Percentiles rank a stretch among this genome's conserved stretches.
Conservation (phyloP, 2,113 vertebrate species). For the Malurus alboscapulatus region DNA sequence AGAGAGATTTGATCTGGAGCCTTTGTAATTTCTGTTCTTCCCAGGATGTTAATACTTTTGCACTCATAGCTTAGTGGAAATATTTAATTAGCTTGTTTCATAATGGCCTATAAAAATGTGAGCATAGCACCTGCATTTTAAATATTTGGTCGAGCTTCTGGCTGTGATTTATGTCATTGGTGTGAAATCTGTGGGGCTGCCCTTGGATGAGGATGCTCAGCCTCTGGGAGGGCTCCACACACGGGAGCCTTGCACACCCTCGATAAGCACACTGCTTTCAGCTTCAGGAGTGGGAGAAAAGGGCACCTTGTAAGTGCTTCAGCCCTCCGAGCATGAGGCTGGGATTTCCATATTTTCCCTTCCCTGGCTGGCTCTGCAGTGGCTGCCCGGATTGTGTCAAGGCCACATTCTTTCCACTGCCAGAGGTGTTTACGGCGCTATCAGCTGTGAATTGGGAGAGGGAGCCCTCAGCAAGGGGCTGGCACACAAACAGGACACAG, state of each 20-base stretch:
- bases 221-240: accelerated
- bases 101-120: background rate
- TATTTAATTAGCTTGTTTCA: background rate
- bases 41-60: background rate
- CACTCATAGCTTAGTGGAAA: background rate
- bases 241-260: accelerated
- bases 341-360: background rate
- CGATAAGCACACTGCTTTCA: background rate
- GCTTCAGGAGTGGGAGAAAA: background rate
- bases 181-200: background rate
- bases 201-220: background rate
- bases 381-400: background rate
- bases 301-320: background rate
- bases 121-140: background rate
- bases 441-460: background rate
- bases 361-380: background rate
- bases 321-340: accelerated
- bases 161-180: background rate
- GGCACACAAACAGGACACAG: background rate
- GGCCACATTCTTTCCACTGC: constrained; percentile 41
- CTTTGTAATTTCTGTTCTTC: background rate
- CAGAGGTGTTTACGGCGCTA: background rate
- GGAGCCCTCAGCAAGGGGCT: background rate
- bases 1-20: background rate
- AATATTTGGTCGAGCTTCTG: background rate